A percentile compares a stretch with the other conserved stretches of the same genome.
These are phyloP conservation scores for Kryptolebias marmoratus DNA, from an alignment of 2,113 vertebrate genomes.

Conservation along the genomic window DNA sequence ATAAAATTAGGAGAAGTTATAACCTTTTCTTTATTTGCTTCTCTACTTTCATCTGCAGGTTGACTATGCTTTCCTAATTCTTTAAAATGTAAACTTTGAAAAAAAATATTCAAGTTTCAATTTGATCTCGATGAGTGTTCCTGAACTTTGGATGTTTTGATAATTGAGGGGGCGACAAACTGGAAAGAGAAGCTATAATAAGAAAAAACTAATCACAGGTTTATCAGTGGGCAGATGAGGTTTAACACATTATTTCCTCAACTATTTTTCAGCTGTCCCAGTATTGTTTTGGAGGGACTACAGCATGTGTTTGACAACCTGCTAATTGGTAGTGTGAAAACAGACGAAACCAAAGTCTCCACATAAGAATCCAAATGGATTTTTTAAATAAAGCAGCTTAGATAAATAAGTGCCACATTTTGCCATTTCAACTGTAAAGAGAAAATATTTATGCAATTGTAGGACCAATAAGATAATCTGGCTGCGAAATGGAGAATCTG, in stretches of 20 bases:
- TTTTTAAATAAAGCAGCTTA: slow-evolving; percentile 13
- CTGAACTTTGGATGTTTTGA: slow-evolving; percentile 3
- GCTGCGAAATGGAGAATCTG: background rate
- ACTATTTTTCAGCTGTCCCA: background rate
- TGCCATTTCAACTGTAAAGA: background rate
- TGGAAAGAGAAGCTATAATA: slow-evolving; percentile 7
- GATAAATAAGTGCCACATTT: slow-evolving; percentile 17
- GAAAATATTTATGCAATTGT: background rate
- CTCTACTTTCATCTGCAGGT: no score
- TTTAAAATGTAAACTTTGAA: background rate
- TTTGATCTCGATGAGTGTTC: slow-evolving; percentile 10
- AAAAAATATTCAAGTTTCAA: background rate
- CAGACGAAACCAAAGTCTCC: slow-evolving; percentile 21
- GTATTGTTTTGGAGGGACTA: background rate
- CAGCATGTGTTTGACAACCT: slow-evolving; percentile 35
- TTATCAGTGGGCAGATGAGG: background rate
- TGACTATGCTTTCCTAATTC: no score
- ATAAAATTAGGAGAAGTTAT: no score
- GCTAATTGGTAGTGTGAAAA: slow-evolving; percentile 45
- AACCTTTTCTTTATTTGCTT: no score
- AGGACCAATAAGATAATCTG: background rate
- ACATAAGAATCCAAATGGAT: slow-evolving; percentile 37
- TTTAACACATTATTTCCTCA: slow-evolving; percentile 2
- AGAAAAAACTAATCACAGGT: background rate
- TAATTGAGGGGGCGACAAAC: background rate